phyloP scores from a whole-genome alignment of 2,888 invertebrate genomes.

The Drosophila hawaiiensis region DNA sequence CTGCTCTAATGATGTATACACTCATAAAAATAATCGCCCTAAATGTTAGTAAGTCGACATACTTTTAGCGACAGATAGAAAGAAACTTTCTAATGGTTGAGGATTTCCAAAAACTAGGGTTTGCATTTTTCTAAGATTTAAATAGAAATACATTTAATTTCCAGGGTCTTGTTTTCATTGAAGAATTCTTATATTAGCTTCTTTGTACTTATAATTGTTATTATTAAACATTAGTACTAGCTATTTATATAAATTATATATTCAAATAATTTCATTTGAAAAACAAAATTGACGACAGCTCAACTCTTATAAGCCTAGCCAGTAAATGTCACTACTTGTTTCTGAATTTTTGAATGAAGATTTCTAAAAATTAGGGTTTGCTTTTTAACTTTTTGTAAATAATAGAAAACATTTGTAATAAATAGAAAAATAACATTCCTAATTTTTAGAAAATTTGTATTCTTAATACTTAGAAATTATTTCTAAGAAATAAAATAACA shows the following conservation, averaged over 20 bases:
- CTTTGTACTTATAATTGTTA: too few relatives aligned
- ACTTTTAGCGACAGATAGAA: neutral
- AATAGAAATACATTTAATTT: neutral
- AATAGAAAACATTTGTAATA: neutral
- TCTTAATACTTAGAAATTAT: too few relatives aligned
- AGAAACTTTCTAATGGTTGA: too few relatives aligned
- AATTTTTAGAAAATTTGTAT: too few relatives aligned
- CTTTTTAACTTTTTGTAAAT: neutral
- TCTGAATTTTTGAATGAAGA: neutral
- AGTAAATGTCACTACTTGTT: neutral
- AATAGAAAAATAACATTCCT: too few relatives aligned
- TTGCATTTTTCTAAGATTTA: neutral
- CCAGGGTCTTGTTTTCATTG: neutral
- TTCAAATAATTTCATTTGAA: neutral
- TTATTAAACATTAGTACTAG: too few relatives aligned
- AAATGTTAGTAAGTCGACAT: too few relatives aligned
- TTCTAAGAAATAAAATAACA: too few relatives aligned
- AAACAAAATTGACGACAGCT: neutral
- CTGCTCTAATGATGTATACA: too few relatives aligned
- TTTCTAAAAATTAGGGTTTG: neutral
- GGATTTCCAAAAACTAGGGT: too few relatives aligned
- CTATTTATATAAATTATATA: neutral
- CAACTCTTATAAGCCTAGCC: too few relatives aligned
- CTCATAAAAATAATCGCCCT: neutral
- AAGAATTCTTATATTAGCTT: neutral